These are phyloP conservation scores for Ornithoptera priamus DNA, from an alignment of 2,888 invertebrate species.

Conservation along the genomic window DNA sequence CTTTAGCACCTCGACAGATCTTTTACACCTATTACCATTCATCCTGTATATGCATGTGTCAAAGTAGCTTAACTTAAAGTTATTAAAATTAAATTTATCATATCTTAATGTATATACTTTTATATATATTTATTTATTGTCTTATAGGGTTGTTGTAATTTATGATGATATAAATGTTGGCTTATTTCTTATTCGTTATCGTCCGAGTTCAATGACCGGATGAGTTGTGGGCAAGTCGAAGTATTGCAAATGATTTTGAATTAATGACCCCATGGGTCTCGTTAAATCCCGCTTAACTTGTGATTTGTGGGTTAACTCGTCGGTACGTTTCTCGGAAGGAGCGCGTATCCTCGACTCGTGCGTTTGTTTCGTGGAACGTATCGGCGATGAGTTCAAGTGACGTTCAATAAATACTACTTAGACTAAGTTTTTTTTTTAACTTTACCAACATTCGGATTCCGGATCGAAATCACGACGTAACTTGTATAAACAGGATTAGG, in stretches of 20 bases:
- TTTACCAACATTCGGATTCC: not conserved
- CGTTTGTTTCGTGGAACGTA: constrained; percentile 36
- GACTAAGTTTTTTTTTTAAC: not conserved
- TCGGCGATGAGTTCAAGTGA: constrained; percentile 28
- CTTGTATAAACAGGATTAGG: no score
- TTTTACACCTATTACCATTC: no score
- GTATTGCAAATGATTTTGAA: constrained; percentile 10
- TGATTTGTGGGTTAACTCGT: constrained; percentile 33
- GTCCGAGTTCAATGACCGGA: constrained; percentile 12
- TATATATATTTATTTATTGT: no score
- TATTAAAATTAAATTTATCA: no score
- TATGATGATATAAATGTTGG: no score
- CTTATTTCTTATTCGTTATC: no score
- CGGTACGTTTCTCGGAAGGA: constrained; percentile 36
- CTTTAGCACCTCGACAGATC: no score
- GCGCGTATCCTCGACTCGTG: constrained; percentile 6
- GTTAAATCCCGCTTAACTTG: constrained; percentile 37
- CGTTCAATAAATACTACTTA: not conserved
- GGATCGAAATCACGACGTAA: not conserved
- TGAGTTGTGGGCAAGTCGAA: no score
- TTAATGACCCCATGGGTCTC: constrained; percentile 30
- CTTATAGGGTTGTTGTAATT: no score
- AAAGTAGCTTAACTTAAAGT: no score
- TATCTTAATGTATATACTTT: no score
- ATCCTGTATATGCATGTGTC: no score